Percentiles rank a stretch among this genome's conserved stretches.
Evolutionary conservation across 2,888 invertebrate species (phyloP).

Genomic region (Meloe dianella): DNA sequence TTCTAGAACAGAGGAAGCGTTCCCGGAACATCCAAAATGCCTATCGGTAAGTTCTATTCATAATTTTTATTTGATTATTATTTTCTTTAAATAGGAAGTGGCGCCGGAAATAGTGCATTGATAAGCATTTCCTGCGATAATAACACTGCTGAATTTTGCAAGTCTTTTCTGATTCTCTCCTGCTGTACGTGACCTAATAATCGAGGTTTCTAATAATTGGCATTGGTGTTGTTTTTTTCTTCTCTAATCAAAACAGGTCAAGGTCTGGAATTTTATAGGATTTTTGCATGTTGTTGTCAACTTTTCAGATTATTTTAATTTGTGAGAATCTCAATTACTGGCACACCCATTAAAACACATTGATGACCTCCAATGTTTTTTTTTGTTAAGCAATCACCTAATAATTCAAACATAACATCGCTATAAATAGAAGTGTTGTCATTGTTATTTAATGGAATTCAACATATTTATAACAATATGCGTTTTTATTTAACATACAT

Average conservation of each 20-base stretch:
- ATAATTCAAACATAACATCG: slow-evolving; percentile 27
- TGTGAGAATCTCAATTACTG: not conserved
- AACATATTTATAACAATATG: slow-evolving; percentile 1
- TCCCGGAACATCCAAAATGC: slow-evolving; percentile 25
- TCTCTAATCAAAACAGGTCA: slow-evolving; percentile 2
- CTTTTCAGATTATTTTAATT: not conserved
- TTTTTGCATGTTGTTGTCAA: not conserved
- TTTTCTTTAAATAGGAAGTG: not conserved
- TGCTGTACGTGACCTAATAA: not conserved
- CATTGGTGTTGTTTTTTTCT: too few relatives aligned
- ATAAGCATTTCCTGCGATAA: not conserved
- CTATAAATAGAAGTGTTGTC: slow-evolving; percentile 53
- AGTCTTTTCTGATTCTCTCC: not conserved
- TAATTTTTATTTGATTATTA: not conserved
- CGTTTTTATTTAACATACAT: not conserved
- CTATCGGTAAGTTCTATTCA: slow-evolving; percentile 24
- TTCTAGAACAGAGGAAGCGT: slow-evolving; percentile 3
- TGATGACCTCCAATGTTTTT: slow-evolving; percentile 33
- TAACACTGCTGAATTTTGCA: not conserved
- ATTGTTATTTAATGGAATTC: slow-evolving; percentile 44
- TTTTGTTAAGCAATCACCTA: not conserved
- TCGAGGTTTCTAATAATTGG: not conserved
- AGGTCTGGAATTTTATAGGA: not conserved
- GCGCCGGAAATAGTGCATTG: not conserved
- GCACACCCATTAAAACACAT: slow-evolving; percentile 34